phyloP scores from a whole-genome alignment of 2,797 vertebrate genomes.

The Rhabdophis nuchalis region DNA sequence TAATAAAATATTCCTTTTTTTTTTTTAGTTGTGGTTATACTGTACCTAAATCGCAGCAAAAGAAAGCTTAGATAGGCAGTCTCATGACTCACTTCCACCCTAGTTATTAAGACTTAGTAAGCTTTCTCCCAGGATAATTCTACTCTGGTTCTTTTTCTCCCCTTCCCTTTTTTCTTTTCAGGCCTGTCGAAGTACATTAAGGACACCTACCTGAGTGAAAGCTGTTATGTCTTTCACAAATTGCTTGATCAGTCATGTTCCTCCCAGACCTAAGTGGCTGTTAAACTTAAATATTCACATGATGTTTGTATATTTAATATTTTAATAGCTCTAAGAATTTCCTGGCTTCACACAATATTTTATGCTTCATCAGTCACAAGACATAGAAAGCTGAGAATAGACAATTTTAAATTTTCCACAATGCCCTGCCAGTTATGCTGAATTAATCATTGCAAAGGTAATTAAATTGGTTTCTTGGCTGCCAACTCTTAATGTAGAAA shows the following conservation, averaged over 20 bases:
- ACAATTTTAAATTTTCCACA: neutral
- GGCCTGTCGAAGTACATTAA: neutral
- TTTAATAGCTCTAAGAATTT: constrained; percentile 20
- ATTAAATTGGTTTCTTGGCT: neutral
- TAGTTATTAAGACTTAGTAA: neutral
- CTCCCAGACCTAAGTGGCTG: neutral
- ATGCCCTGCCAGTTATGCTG: neutral
- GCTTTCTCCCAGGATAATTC: neutral
- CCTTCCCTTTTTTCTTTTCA: neutral
- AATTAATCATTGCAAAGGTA: neutral
- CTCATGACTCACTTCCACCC: neutral
- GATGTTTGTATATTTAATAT: constrained; percentile 17
- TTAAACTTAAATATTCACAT: neutral
- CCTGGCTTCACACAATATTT: neutral
- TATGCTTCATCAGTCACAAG: neutral
- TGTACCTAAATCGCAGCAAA: neutral
- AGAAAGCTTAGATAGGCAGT: neutral
- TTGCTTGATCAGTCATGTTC: neutral
- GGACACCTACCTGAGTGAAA: neutral
- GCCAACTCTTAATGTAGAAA: neutral
- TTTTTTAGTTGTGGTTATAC: neutral
- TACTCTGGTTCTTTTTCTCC: neutral
- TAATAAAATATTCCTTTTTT: constrained; percentile 4
- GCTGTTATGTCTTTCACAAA: neutral
- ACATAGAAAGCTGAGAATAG: neutral